phyloP scores from a whole-genome alignment of 2,797 vertebrate species.

The Melanotaenia parkinsoni region DNA sequence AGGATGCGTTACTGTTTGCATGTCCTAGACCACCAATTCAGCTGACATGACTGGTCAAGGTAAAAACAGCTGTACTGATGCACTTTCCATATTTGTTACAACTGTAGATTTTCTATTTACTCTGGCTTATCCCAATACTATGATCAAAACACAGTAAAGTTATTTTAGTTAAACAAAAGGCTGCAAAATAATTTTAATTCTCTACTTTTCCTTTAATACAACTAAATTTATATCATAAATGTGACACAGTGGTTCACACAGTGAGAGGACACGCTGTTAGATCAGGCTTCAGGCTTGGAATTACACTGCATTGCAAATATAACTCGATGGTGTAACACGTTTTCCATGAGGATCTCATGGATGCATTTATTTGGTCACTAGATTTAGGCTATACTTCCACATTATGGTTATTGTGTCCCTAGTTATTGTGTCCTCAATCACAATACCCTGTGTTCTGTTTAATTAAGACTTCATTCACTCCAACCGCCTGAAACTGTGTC shows the following conservation, averaged over 20 bases:
- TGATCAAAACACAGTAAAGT: neutral
- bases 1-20: no score
- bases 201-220: neutral
- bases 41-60: no score
- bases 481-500: slow-evolving; percentile 78
- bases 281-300: slow-evolving; percentile 31
- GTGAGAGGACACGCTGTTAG: neutral
- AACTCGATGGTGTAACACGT: slow-evolving; percentile 36
- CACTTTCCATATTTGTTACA: no score
- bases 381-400: slow-evolving; percentile 21
- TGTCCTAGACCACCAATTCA: no score
- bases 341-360: slow-evolving; percentile 28
- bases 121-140: no score
- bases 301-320: slow-evolving; percentile 54
- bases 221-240: neutral
- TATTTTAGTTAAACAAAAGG: neutral
- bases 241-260: slow-evolving; percentile 6
- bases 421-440: slow-evolving; percentile 45
- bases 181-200: neutral
- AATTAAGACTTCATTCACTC: slow-evolving; percentile 80
- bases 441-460: slow-evolving; percentile 67
- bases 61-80: no score
- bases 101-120: no score
- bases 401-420: slow-evolving; percentile 27
- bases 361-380: neutral